Percentiles rank a stretch among this genome's conserved stretches.
Evolutionary conservation across 64 coral and sea anemone genomes (phyloP).

Genomic region (Catalaphyllia jardinei): DNA sequence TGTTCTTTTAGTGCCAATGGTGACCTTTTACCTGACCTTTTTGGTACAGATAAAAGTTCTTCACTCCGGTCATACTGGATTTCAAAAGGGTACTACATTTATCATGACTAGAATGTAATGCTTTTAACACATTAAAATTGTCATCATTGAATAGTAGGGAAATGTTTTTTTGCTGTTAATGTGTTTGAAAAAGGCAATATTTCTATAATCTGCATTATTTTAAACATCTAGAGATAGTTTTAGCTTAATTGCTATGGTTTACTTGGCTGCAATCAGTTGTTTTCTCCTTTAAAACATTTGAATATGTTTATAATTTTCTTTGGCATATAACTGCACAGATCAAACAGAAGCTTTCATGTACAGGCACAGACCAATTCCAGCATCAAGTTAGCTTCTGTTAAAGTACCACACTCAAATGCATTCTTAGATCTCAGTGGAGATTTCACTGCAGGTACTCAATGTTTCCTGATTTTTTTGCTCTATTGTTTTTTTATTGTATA

Average conservation of each 20-base stretch:
- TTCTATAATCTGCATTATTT: too few species aligned
- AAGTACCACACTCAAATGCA: conserved; percentile 73
- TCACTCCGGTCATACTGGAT: conserved; percentile 44
- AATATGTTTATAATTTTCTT: not conserved
- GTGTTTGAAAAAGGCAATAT: too few species aligned
- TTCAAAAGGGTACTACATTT: conserved; percentile 35
- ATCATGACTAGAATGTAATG: too few species aligned
- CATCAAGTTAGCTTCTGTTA: conserved; percentile 29
- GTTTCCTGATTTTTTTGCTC: not conserved
- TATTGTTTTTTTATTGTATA: too few species aligned
- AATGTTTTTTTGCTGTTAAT: too few species aligned
- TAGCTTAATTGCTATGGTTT: too few species aligned
- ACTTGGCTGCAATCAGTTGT: too few species aligned
- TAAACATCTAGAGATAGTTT: too few species aligned
- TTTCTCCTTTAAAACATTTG: too few species aligned
- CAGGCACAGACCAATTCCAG: conserved; percentile 42
- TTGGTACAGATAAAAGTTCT: conserved; percentile 34
- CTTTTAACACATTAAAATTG: too few species aligned
- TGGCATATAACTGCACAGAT: conserved; percentile 7
- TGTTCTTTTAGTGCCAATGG: conserved; percentile 47
- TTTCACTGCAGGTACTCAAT: conserved; percentile 65
- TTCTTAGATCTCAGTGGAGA: conserved; percentile 89
- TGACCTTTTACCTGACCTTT: conserved; percentile 61
- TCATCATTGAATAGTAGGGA: too few species aligned
- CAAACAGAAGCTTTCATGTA: conserved; percentile 53